Percentiles rank a stretch among this genome's conserved stretches.
These are phyloP conservation scores for Lepidostoma basale DNA, from an alignment of 1,140 invertebrate species.

Conservation along the genomic window DNA sequence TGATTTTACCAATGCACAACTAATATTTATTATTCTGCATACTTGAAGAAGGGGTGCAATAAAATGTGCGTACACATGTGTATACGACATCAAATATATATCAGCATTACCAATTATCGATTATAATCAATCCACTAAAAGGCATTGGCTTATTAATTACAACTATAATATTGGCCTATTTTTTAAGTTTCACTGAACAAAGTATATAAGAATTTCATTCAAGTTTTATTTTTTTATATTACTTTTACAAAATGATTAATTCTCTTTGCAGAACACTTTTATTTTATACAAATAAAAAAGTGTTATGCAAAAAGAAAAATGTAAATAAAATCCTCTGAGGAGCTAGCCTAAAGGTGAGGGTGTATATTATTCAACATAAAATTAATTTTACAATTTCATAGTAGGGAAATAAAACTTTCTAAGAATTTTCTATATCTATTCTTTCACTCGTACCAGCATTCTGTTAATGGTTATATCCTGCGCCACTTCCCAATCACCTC, in stretches of 20 bases:
- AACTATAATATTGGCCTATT: neutral
- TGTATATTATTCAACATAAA: neutral
- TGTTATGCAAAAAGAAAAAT: neutral
- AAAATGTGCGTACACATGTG: neutral
- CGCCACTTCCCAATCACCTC: neutral
- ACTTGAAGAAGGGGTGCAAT: constrained; percentile 1
- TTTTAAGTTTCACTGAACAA: neutral
- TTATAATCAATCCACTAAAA: constrained; percentile 10
- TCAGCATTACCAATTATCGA: constrained; percentile 1
- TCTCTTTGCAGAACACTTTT: neutral
- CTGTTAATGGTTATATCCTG: neutral
- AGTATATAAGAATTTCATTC: neutral
- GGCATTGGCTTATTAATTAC: constrained; percentile 5
- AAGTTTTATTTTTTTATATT: neutral
- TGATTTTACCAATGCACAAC: neutral
- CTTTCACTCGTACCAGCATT: neutral
- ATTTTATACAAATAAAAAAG: neutral
- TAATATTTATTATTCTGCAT: neutral
- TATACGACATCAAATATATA: constrained; percentile 9
- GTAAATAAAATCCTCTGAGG: neutral
- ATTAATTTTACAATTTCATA: neutral
- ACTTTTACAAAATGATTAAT: neutral
- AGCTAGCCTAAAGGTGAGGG: neutral
- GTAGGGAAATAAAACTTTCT: neutral
- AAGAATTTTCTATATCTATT: neutral